Percentiles rank a stretch among this genome's conserved stretches.
Conservation (phyloP, 2,113 vertebrate genomes). For the Trochalopteron elliotii region DNA sequence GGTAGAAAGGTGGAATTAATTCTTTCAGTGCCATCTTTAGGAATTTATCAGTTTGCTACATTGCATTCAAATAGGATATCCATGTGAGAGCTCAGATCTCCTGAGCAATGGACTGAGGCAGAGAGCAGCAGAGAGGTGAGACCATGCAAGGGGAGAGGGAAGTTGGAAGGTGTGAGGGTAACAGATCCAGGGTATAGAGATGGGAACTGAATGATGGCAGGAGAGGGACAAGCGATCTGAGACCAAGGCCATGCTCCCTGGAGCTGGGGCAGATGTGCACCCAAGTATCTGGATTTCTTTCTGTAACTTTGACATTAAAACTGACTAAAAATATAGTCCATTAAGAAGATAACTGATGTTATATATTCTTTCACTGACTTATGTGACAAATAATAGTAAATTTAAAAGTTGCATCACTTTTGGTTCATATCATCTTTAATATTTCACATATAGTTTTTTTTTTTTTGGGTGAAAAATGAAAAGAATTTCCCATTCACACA, state of each 20-base stretch:
- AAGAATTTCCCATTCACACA: neutral
- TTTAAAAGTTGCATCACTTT: neutral
- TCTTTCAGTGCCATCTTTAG: neutral
- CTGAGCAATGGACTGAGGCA: neutral
- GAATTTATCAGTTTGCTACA: neutral
- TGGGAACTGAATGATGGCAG: neutral
- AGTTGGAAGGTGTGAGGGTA: fast-evolving
- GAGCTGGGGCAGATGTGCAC: neutral
- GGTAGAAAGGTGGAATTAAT: neutral
- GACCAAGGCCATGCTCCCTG: neutral
- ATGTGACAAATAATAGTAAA: neutral
- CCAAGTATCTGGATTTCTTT: neutral
- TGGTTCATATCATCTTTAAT: neutral
- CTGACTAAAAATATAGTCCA: neutral
- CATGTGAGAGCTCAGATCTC: neutral
- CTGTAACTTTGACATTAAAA: neutral
- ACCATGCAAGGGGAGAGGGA: neutral
- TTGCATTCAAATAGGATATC: neutral
- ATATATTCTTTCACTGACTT: neutral
- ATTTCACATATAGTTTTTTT: neutral
- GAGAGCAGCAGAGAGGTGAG: neutral
- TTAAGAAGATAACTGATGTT: neutral
- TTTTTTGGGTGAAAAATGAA: neutral
- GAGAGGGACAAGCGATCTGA: neutral
- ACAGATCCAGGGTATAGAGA: neutral